Conservation (phyloP, 2,797 vertebrate species). For the Helarctos malayanus region DNA sequence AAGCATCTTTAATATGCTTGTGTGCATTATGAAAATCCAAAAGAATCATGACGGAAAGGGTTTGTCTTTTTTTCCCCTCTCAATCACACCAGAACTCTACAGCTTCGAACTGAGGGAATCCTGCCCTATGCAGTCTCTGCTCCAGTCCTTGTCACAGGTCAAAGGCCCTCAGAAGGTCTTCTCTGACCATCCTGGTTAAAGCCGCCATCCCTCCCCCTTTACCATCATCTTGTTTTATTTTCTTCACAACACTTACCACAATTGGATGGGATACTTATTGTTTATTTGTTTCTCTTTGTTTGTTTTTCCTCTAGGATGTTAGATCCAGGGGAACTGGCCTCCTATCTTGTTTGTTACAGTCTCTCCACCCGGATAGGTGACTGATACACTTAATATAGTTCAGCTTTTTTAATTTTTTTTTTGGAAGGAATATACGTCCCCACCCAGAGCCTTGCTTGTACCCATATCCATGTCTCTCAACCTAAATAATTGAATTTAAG, state of each 20-base stretch:
- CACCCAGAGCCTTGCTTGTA: background rate
- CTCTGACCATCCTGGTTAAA: background rate
- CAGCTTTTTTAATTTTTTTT: background rate
- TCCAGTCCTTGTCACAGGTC: background rate
- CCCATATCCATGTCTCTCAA: background rate
- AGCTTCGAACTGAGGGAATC: background rate
- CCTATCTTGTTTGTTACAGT: background rate
- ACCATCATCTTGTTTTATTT: background rate
- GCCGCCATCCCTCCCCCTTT: rapidly evolving
- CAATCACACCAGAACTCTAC: too few species aligned
- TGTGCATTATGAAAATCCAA: background rate
- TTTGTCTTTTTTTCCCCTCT: background rate
- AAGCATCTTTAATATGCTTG: background rate
- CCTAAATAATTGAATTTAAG: background rate
- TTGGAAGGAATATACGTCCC: background rate
- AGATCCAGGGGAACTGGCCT: background rate
- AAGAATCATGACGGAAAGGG: background rate
- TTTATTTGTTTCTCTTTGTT: background rate
- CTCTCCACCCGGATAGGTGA: background rate
- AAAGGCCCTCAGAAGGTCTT: background rate
- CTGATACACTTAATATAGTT: background rate
- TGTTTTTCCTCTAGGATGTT: background rate
- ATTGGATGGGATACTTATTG: background rate
- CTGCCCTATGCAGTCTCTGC: rapidly evolving
- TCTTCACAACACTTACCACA: background rate